Evolutionary conservation across 2,797 vertebrate genomes (phyloP).

Genomic region (Myripristis jacobus): DNA sequence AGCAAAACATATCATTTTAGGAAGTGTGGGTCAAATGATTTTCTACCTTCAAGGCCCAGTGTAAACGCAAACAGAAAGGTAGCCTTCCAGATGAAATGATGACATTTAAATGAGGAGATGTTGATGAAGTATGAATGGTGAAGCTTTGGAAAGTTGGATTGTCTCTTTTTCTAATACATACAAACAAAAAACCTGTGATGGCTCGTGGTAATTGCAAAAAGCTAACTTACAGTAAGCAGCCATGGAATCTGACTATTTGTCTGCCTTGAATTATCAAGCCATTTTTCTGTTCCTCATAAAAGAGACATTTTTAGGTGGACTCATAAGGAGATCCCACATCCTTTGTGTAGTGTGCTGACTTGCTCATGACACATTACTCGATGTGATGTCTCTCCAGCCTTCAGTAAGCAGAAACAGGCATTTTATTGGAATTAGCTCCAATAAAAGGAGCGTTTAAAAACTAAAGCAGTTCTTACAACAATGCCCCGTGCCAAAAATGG

Average conservation of each 20-base stretch:
- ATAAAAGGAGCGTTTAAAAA: constrained; percentile 32
- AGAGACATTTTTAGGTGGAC: not conserved
- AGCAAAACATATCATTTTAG: constrained; percentile 25
- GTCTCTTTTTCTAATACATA: not conserved
- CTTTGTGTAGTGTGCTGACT: constrained; percentile 10
- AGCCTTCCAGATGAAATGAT: constrained; percentile 4
- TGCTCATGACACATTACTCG: constrained; percentile 1
- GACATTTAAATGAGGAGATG: not conserved
- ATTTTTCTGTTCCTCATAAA: not conserved
- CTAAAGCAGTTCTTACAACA: constrained; percentile 2
- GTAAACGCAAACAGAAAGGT: constrained; percentile 3
- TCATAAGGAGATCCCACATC: not conserved
- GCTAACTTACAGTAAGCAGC: not conserved
- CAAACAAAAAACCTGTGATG: not conserved
- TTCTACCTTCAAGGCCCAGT: constrained; percentile 6
- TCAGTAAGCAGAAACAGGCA: constrained; percentile 5
- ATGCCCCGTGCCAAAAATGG: constrained; percentile 11
- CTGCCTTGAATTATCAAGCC: not conserved
- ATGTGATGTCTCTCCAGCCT: not conserved
- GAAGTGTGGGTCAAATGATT: not conserved
- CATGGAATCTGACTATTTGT: not conserved
- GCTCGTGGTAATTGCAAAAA: not conserved
- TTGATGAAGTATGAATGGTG: not conserved
- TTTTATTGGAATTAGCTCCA: constrained; percentile 28
- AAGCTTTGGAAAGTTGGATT: not conserved